Conservation (phyloP, 2,797 vertebrate genomes). For the Pitangus sulphuratus region DNA sequence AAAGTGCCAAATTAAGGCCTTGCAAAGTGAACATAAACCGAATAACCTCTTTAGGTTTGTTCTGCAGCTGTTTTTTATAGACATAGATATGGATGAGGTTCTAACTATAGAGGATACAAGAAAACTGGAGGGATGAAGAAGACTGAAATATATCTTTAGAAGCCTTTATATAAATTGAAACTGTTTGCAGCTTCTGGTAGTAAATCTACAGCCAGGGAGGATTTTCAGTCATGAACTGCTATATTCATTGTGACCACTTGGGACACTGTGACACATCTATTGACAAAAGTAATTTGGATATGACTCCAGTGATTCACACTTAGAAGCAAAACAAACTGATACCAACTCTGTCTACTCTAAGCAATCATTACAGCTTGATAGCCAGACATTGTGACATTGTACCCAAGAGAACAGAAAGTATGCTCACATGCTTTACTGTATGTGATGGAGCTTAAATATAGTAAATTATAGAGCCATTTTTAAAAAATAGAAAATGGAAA, state of each 20-base stretch:
- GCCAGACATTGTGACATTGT: accelerated
- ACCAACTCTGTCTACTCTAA: not conserved
- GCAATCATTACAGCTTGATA: not conserved
- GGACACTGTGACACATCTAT: not conserved
- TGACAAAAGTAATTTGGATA: not conserved
- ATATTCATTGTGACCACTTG: not conserved
- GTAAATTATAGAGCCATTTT: not conserved
- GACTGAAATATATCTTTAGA: not conserved
- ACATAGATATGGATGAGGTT: not conserved
- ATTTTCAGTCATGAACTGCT: not conserved
- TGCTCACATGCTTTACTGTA: accelerated
- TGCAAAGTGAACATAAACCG: not conserved
- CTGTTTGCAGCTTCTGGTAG: not conserved
- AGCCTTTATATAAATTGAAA: not conserved
- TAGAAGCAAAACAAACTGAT: not conserved
- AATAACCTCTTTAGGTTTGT: not conserved
- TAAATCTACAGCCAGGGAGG: not conserved
- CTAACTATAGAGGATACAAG: not conserved
- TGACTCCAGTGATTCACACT: not conserved
- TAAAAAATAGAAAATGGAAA: accelerated
- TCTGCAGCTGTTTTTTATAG: not conserved
- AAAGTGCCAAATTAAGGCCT: not conserved
- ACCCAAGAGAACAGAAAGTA: not conserved
- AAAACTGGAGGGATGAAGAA: not conserved
- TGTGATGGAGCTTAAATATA: not conserved